Base-by-base conservation (phyloP, 2,797 vertebrate species). In the Uromys caudimaculatus region DNA sequence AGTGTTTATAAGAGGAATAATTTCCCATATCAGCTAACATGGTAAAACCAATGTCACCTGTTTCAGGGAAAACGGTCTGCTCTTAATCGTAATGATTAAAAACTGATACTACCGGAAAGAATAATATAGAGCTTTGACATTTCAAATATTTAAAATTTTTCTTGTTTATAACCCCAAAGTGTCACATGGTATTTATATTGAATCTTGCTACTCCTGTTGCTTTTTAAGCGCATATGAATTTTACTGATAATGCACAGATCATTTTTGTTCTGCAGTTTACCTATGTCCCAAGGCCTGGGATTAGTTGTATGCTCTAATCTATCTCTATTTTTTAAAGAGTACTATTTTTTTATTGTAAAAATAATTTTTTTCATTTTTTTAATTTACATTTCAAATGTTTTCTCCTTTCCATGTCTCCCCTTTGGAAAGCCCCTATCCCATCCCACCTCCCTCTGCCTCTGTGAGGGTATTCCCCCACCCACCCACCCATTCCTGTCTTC, bases 191-290 rank as follows among this genome's bases (percentile, higher is more conserved):
- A 71, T 77, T 84, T 7, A 23, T 91, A 47, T 4, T 47, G 12
- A 89, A 56, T 85, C 17, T 60, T 69, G 3, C 3, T 12, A 41
- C 27, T 91, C 38, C 44, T 29, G 35, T 56, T 62, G 3, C 38
- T 29, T 94, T 44, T 94, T 47, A 93, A 93, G 90, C 52, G 44
- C 8, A 67, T 21, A 27, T 47, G 73, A 75, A 90, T 92, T 83
- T 89, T 71, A 94, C 35, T 86, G 16, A 16, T 50, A n/a, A 83
- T 2, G 38, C 29, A 56, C 67, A 67, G 19, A 8, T 96, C 11
- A 21, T 75, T 69, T 11, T 38, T 75, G 62, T 11, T 38, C 90
- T 50, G 29, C 32, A 85, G 24, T 69, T 85, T 32, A 85, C 32
- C 11, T 16, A 6, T 85, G 44, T 67, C 19, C 9, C 44, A 32